These are phyloP conservation scores for Panthera tigris DNA, from an alignment of 2,113 vertebrate genomes.

Conservation along the genomic window DNA sequence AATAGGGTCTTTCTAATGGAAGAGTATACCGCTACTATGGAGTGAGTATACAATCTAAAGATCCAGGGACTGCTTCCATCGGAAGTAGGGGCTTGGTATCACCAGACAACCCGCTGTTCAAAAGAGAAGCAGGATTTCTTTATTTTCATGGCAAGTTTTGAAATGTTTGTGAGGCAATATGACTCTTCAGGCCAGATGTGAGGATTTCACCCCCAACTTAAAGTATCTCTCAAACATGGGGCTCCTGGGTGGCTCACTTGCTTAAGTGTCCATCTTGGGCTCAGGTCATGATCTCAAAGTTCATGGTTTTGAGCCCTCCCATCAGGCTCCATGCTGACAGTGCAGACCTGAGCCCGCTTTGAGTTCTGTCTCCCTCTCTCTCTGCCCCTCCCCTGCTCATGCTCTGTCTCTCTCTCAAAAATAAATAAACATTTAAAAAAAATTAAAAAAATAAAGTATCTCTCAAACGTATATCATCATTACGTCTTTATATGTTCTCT, in stretches of 20 bases:
- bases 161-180: background rate
- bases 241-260: too few species aligned
- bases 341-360: too few species aligned
- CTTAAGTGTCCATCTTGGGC: too few species aligned
- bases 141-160: background rate
- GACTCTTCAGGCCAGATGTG: background rate
- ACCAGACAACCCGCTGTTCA: background rate
- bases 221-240: background rate
- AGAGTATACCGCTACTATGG: too few species aligned
- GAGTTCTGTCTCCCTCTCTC: too few species aligned
- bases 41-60: accelerated
- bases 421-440: too few species aligned
- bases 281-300: too few species aligned
- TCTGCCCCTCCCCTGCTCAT: too few species aligned
- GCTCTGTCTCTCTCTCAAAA: too few species aligned
- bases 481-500: background rate
- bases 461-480: background rate
- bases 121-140: background rate
- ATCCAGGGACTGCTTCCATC: background rate
- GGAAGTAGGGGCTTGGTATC: background rate
- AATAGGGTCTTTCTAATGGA: accelerated
- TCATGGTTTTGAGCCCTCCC: too few species aligned
- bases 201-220: background rate
- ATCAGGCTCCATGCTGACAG: too few species aligned
- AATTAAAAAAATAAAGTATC: background rate